phyloP scores from a whole-genome alignment of 2,888 invertebrate genomes.

The Empis livida region DNA sequence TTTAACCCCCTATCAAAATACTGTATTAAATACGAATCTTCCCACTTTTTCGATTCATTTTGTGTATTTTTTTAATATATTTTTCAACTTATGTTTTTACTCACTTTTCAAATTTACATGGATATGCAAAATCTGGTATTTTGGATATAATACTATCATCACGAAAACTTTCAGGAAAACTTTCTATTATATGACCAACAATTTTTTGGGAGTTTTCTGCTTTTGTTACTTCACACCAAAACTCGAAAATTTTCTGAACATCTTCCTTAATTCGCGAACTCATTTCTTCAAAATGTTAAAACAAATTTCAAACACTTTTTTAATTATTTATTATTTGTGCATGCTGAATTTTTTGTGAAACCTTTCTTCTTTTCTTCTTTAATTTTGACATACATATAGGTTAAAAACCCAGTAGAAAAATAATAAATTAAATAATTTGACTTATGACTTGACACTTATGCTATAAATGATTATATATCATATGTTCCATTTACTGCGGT shows the following conservation, averaged over 20 bases:
- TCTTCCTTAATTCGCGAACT: constrained; percentile 17
- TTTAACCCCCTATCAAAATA: background rate
- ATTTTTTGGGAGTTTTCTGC: constrained; percentile 17
- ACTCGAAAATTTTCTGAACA: constrained; percentile 36
- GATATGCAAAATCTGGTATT: constrained; percentile 86
- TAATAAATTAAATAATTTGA: no score
- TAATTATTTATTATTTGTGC: no score
- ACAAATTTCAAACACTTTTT: no score
- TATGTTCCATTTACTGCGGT: no score
- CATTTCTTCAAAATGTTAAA: no score
- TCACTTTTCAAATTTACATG: constrained; percentile 66
- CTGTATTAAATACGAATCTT: background rate
- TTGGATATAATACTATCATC: constrained; percentile 75
- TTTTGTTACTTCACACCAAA: constrained; percentile 34
- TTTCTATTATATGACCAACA: constrained; percentile 53
- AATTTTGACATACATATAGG: no score
- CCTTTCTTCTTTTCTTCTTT: no score
- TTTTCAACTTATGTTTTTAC: constrained; percentile 28
- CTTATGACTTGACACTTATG: no score
- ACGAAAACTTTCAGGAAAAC: constrained; percentile 71
- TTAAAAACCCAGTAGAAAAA: no score
- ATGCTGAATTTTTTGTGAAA: no score
- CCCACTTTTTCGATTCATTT: background rate
- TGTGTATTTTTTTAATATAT: background rate
- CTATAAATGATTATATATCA: no score